These are phyloP conservation scores for Ciconia maguari DNA, from an alignment of 2,113 vertebrate species.

Conservation along the genomic window DNA sequence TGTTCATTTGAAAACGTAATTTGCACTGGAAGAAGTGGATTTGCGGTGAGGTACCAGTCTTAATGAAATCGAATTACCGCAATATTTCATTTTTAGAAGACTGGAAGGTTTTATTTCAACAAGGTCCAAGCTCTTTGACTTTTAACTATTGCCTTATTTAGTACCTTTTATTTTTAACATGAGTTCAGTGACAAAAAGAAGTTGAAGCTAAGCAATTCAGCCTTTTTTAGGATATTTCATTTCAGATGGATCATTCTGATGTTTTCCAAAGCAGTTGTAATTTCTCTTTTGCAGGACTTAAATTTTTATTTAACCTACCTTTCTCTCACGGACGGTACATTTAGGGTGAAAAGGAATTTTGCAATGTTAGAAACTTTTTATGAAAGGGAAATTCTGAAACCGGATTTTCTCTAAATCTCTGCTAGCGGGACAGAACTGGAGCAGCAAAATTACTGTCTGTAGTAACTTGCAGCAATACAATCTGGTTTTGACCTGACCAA, in stretches of 20 bases:
- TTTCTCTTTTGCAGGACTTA: not conserved
- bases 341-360: not conserved
- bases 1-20: not conserved
- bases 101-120: not conserved
- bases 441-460: conserved; percentile 1
- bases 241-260: not conserved
- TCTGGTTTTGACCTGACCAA: not conserved
- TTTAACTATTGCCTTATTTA: not conserved
- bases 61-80: not conserved
- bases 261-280: not conserved
- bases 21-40: not conserved
- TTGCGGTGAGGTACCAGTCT: not conserved
- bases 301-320: not conserved
- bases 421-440: not conserved
- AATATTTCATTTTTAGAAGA: not conserved
- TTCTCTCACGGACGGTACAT: not conserved
- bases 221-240: not conserved
- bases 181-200: not conserved
- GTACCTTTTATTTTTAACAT: not conserved
- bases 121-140: not conserved
- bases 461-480: not conserved
- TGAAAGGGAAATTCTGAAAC: not conserved
- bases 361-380: not conserved
- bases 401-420: not conserved
- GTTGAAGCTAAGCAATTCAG: not conserved